These are phyloP conservation scores for Puffinus mauretanicus DNA, from an alignment of 2,113 vertebrate genomes.

Conservation along the genomic window DNA sequence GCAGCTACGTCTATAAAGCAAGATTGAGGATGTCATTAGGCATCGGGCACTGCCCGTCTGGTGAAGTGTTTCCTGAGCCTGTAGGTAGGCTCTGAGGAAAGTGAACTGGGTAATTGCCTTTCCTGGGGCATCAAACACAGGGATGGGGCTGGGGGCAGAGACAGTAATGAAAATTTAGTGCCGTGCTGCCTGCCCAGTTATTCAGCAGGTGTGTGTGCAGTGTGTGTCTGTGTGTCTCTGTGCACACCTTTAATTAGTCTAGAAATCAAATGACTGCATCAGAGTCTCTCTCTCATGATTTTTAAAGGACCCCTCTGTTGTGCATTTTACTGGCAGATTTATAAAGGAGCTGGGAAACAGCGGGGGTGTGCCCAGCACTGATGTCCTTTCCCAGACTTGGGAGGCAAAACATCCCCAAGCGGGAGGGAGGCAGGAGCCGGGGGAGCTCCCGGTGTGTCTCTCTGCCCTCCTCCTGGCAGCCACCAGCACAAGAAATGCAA, in stretches of 20 bases:
- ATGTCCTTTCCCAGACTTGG: background rate
- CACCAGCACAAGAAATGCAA: background rate
- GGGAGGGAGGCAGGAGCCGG: background rate
- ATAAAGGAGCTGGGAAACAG: background rate
- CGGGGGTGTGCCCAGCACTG: rapidly evolving
- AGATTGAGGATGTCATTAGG: slow-evolving; percentile 33
- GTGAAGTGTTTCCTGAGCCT: slow-evolving; percentile 13
- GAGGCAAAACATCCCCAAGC: background rate
- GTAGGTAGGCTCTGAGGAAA: slow-evolving; percentile 13
- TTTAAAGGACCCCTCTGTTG: background rate
- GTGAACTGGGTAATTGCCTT: slow-evolving; percentile 49
- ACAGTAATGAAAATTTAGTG: background rate
- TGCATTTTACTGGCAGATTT: background rate
- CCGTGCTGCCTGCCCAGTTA: rapidly evolving
- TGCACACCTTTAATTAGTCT: background rate
- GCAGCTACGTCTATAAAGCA: background rate
- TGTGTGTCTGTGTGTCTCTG: background rate
- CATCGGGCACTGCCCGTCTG: background rate
- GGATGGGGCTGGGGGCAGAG: background rate
- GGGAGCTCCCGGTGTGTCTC: rapidly evolving
- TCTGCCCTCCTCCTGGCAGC: background rate
- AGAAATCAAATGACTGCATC: background rate
- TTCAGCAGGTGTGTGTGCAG: background rate
- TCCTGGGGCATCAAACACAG: slow-evolving; percentile 40
- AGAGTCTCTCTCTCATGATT: background rate